Evolutionary conservation across 2,888 invertebrate species (phyloP).

Genomic region (Drosophila anomalata): DNA sequence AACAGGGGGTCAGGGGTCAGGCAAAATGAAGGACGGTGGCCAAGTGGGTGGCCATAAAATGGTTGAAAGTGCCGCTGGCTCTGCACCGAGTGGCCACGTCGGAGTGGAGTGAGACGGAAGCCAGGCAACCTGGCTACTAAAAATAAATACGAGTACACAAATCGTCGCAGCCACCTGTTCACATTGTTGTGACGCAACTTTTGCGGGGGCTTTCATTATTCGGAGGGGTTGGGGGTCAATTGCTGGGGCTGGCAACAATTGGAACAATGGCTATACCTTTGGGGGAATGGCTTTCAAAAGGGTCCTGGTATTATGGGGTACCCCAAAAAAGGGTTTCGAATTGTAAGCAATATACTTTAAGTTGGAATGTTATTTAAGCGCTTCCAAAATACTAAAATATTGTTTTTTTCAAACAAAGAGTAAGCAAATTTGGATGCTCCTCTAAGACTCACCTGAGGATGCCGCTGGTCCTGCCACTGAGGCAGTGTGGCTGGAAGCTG

Average conservation of each 20-base stretch:
- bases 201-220: slow-evolving; percentile 11
- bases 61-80: slow-evolving; percentile 42
- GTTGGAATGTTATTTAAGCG: too few species aligned
- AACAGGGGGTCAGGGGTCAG: slow-evolving; percentile 29
- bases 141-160: slow-evolving; percentile 78
- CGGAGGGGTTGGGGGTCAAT: neutral
- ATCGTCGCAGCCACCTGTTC: slow-evolving; percentile 79
- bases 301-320: too few species aligned
- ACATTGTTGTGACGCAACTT: slow-evolving; percentile 77
- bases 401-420: too few species aligned
- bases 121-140: slow-evolving; percentile 73
- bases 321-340: neutral
- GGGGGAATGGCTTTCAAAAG: slow-evolving; percentile 5
- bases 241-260: slow-evolving; percentile 9
- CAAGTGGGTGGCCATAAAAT: slow-evolving; percentile 69
- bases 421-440: too few species aligned
- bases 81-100: neutral
- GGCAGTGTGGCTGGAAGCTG: slow-evolving; percentile 3
- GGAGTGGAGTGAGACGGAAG: slow-evolving; percentile 27
- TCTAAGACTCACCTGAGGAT: slow-evolving; percentile 27
- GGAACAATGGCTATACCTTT: slow-evolving; percentile 23
- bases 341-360: neutral
- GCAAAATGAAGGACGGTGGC: slow-evolving; percentile 37
- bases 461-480: slow-evolving; percentile 23
- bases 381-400: too few species aligned